Percentiles rank a stretch among this genome's conserved stretches.
These are phyloP conservation scores for Intellagama lesueurii DNA, from an alignment of 2,797 vertebrate genomes.

Conservation along the genomic window DNA sequence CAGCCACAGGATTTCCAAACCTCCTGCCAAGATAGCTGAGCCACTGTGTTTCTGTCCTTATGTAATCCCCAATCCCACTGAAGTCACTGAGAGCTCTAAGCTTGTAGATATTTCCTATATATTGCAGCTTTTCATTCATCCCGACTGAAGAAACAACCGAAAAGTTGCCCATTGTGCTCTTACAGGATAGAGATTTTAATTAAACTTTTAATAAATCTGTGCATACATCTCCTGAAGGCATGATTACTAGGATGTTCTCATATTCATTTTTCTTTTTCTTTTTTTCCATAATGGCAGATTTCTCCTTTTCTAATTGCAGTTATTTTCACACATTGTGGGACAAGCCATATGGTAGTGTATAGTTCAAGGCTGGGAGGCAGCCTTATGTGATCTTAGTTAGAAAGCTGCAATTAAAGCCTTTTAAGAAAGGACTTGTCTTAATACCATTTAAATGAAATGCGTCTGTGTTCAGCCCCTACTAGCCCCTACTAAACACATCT, in stretches of 20 bases:
- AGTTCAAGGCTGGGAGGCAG: background rate
- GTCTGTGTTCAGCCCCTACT: background rate
- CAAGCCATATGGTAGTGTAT: background rate
- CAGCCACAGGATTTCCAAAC: background rate
- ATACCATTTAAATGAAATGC: background rate
- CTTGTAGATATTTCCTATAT: background rate
- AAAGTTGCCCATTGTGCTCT: background rate
- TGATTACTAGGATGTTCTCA: background rate
- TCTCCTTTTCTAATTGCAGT: background rate
- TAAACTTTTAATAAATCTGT: background rate
- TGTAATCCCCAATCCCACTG: background rate
- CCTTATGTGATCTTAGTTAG: background rate
- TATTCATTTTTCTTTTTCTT: background rate
- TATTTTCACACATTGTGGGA: background rate
- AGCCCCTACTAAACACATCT: no score
- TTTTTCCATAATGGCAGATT: background rate
- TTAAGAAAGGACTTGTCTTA: background rate
- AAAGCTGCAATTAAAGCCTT: background rate
- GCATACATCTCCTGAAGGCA: background rate
- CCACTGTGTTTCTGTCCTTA: background rate
- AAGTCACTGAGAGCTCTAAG: background rate
- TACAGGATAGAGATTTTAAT: slow-evolving; percentile 1
- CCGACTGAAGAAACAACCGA: no score
- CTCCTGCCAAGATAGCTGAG: background rate
- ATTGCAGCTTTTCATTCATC: background rate